A percentile compares a stretch with the other conserved stretches of the same genome.
Conservation (phyloP, 2,113 vertebrate genomes). For the Apteryx mantelli region DNA sequence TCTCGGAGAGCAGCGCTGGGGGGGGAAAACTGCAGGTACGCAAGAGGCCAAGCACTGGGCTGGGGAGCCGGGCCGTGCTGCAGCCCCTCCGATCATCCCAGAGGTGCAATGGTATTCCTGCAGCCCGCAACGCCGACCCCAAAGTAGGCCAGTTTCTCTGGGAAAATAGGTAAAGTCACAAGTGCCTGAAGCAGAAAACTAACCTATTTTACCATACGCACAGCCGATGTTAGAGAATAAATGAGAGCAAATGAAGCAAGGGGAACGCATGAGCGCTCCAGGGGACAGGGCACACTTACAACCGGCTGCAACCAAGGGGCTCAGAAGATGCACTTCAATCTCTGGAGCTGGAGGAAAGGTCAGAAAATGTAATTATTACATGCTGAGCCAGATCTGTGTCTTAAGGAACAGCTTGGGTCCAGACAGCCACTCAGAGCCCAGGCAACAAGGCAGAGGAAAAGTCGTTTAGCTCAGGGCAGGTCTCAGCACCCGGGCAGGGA, state of each 20-base stretch:
- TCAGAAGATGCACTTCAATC: rapidly evolving
- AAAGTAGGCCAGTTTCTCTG: constrained; percentile 75
- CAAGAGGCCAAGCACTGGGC: background rate
- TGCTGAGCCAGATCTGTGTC: background rate
- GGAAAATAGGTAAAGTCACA: constrained; percentile 58
- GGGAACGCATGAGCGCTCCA: rapidly evolving
- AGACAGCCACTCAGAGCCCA: background rate
- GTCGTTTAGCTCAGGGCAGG: rapidly evolving
- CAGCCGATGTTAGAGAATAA: background rate
- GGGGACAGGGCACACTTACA: background rate
- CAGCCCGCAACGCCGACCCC: constrained; percentile 19
- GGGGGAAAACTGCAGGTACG: background rate
- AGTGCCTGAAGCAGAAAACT: constrained; percentile 35
- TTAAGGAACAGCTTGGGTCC: background rate
- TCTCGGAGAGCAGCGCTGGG: background rate
- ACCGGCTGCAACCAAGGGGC: background rate
- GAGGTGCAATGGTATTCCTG: background rate
- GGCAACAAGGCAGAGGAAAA: rapidly evolving
- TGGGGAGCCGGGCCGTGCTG: rapidly evolving
- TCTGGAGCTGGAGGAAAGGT: background rate
- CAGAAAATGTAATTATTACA: rapidly evolving
- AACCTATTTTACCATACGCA: constrained; percentile 64
- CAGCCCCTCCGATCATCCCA: background rate
- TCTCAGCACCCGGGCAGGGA: background rate
- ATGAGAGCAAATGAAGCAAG: background rate